Evolutionary conservation across 1,140 invertebrate species (phyloP), one percentile per base, ranked within the genome.

Genomic region (Delia radicum): DNA sequence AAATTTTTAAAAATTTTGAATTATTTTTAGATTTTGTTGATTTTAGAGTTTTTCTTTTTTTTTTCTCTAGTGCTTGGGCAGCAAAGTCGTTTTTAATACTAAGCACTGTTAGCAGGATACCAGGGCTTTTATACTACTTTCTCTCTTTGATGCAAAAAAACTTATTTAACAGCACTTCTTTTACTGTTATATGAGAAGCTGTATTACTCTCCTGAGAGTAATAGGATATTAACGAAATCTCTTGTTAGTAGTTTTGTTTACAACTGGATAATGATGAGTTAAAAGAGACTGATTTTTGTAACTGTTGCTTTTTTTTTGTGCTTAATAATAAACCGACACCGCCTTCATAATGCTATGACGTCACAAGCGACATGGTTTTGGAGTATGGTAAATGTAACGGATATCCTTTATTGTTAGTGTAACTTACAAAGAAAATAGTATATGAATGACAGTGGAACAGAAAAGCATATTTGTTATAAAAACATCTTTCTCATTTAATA

Each of bases 41-140:
- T 21, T 55, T 55, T 55, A 21, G n/a, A 10, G 18, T 21, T 55
- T 55, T 21, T 55, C 8, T 21, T n/a, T 69, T 21, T 13, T 26
- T 10, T 21, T 69, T 69, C 65, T 69, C 65, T 24, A 69, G 29
- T 69, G 65, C 65, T 69, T 33, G 6, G 48, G 65, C 65, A 69
- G 65, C 65, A 69, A 69, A 69, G 65, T 69, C 65, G 65, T 69
- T 69, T 4, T 69, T 69, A 24, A 21, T 69, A 69, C 65, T 69
- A 69, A 69, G 18, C 31, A 33, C 65, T 37, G 29, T 31, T 12
- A 33, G n/a, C 65, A 69, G 65, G 65, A 69, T 24, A 13, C 7
- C 65, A 33, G 65, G 29, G 5, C 65, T 69, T 69, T 69, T 69
- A 69, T 69, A 69, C n/a, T 33, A 6, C 6, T 12, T 2, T 10